Base-by-base conservation (phyloP, 2,113 vertebrate genomes). In the Tautogolabrus adspersus region DNA sequence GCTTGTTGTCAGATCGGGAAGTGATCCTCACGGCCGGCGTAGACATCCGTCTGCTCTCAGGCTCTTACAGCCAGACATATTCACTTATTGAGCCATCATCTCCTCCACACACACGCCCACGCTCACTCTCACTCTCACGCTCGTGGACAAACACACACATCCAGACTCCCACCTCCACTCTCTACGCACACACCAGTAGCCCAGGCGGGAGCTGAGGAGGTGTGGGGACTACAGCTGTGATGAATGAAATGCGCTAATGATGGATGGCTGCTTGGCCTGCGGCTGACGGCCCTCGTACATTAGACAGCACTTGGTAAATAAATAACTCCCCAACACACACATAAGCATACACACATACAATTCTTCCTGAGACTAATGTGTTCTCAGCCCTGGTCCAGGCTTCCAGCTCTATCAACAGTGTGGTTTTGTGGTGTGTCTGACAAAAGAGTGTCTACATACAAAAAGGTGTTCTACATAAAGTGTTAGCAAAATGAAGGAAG, bases 221-320 rank as follows among this genome's bases (percentile, higher is more conserved):
- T 78, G 82, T 79, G 74, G 62, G n/a, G 72, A 77, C 63, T 46
- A 49, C 82, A 67, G 42, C 64, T 42, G 73, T 90, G 88, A 92
- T 92, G 88, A 91, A 94, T 92, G 84, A 88, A 91, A 88, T 37
- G 12, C 54, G 30, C 60, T 77, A 60, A 88, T 93, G 92, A 95
- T 90, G 87, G 90, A 94, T 94, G 72, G 85, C 76, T 79, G 75
- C 87, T 89, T 77, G 87, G 90, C 81, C 30, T 46, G 62, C 40
- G 44, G 72, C 82, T 88, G 91, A 90, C 93, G 81, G 85, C 76
- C 38, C 89, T 92, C 82, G 22, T 93, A 89, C 67, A 90, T 94
- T 94, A 92, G 80, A 83, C 77, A 70, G 57, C 79, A 70, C 79
- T 87, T 89, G 83, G 86, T 92, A 90, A 93, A 93, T 93, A 93